A percentile compares a stretch with the other conserved stretches of the same genome.
Conservation (phyloP, 2,797 vertebrate genomes). For the Hemitrygon akajei region DNA sequence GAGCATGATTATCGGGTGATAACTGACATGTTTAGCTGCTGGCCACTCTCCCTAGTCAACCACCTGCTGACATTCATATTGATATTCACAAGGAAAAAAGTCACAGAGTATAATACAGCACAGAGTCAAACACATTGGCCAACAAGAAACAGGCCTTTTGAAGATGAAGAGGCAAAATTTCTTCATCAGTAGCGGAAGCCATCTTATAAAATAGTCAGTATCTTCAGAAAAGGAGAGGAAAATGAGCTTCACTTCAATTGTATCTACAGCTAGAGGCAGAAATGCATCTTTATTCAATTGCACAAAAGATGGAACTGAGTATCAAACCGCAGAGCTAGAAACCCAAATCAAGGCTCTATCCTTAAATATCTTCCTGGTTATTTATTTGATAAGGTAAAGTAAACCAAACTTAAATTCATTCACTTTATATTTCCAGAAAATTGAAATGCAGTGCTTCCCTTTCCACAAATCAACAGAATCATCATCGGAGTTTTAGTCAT, state of each 20-base stretch:
- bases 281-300: too few relatives aligned
- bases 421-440: constrained; percentile 7
- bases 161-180: neutral
- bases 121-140: too few relatives aligned
- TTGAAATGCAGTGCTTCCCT: constrained; percentile 4
- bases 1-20: neutral
- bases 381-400: neutral
- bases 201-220: neutral
- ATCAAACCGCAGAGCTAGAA: too few relatives aligned
- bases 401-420: constrained; percentile 14
- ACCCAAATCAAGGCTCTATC: too few relatives aligned
- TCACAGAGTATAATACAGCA: too few relatives aligned
- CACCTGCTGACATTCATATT: neutral
- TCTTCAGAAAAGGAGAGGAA: neutral
- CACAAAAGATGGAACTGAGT: too few relatives aligned
- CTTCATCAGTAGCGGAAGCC: too few relatives aligned
- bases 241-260: neutral
- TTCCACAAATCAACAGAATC: constrained; percentile 32
- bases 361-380: neutral
- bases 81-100: neutral
- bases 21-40: neutral
- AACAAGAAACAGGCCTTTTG: neutral
- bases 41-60: neutral
- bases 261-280: neutral
- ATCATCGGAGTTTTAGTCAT: constrained; percentile 29